Conservation (phyloP, 2,797 vertebrate species). For the Ciconia nigra region DNA sequence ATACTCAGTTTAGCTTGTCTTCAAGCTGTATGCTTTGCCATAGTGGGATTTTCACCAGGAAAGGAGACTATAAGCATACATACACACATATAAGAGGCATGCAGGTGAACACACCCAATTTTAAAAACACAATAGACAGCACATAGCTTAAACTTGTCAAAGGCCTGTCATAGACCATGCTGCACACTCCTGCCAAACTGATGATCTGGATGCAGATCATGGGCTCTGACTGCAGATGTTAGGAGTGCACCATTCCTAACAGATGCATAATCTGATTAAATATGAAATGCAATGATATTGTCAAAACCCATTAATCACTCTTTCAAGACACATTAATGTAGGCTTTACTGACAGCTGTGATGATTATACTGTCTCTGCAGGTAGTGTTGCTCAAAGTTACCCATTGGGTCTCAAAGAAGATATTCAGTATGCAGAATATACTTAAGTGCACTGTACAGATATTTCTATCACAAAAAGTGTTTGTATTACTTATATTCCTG, state of each 20-base stretch:
- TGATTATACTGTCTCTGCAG: constrained; percentile 49
- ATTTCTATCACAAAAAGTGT: background rate
- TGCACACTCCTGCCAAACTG: constrained; percentile 14
- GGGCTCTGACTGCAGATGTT: constrained; percentile 73
- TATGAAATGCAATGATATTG: constrained; percentile 78
- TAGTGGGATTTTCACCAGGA: background rate
- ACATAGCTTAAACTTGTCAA: constrained; percentile 13
- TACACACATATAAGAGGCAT: background rate
- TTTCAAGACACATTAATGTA: constrained; percentile 71
- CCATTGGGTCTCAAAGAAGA: background rate
- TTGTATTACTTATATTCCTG: background rate
- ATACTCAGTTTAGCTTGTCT: background rate
- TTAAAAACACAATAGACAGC: background rate
- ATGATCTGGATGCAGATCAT: constrained; percentile 72
- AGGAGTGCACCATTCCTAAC: constrained; percentile 71
- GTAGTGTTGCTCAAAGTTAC: constrained; percentile 15
- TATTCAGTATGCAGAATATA: background rate
- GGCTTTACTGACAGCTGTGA: constrained; percentile 75
- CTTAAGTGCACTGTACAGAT: background rate
- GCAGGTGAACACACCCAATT: background rate
- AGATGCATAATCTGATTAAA: constrained; percentile 82
- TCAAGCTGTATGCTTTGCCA: background rate
- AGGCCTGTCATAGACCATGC: background rate
- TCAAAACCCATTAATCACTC: constrained; percentile 83
- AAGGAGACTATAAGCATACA: background rate